A percentile compares a stretch with the other conserved stretches of the same genome.
Evolutionary conservation across 2,888 invertebrate genomes (phyloP).

Genomic region (Gisinianus flammeolus): DNA sequence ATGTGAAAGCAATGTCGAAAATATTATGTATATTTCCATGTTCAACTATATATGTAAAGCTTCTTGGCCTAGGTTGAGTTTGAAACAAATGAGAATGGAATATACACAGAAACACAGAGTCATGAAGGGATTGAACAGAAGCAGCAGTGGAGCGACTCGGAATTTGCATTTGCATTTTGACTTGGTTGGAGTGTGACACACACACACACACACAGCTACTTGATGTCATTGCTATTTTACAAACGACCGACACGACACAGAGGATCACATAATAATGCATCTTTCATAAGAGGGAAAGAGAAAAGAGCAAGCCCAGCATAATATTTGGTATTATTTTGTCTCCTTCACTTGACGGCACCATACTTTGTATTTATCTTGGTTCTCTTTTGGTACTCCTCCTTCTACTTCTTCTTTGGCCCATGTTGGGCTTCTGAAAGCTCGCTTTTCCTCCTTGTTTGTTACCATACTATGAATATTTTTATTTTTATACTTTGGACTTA

Average conservation of each 20-base stretch:
- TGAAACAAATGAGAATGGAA: background rate
- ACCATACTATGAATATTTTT: no score
- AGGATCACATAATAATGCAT: background rate
- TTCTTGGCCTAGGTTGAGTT: no score
- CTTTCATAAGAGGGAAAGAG: background rate
- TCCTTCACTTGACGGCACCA: background rate
- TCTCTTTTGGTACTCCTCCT: no score
- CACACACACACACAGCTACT: no score
- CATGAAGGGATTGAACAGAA: no score
- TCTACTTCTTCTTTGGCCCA: background rate
- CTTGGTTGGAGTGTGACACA: background rate
- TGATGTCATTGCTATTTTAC: background rate
- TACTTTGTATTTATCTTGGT: background rate
- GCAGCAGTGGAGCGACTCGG: no score
- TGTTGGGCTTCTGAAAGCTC: no score
- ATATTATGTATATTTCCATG: background rate
- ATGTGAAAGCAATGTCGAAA: background rate
- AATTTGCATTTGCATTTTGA: background rate
- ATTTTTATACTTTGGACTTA: no score
- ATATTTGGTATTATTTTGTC: conserved; percentile 3
- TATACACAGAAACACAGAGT: no score
- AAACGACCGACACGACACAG: background rate
- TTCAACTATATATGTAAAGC: background rate
- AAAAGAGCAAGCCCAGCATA: background rate
- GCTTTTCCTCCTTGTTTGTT: no score